Evolutionary conservation across 2,888 invertebrate genomes (phyloP).

Genomic region (Sericinus montela): DNA sequence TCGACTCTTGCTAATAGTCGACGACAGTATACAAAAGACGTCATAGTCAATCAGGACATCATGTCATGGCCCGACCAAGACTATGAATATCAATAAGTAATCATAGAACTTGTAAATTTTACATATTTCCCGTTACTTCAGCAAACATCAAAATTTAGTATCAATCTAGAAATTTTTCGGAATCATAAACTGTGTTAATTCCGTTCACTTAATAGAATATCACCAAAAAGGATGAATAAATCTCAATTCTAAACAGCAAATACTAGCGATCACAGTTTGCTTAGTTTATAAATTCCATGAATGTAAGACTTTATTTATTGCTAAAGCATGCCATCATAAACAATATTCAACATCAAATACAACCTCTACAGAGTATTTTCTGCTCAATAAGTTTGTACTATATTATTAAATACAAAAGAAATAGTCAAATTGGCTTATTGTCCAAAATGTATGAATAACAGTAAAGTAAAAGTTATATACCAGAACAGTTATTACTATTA

Average conservation of each 20-base stretch:
- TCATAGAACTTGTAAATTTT: no score
- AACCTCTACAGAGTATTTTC: conserved; percentile 38
- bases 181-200: no score
- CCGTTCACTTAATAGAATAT: background rate
- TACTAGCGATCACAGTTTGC: conserved; percentile 5
- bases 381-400: background rate
- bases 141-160: no score
- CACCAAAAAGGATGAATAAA: background rate
- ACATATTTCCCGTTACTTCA: no score
- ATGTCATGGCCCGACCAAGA: no score
- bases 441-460: conserved; percentile 32
- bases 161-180: no score
- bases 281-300: conserved; percentile 27
- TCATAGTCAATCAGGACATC: no score
- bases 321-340: background rate
- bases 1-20: no score
- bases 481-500: conserved; percentile 41
- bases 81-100: no score
- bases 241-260: background rate
- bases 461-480: conserved; percentile 53
- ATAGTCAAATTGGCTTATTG: background rate
- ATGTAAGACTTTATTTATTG: no score
- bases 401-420: background rate
- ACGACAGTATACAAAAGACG: no score
- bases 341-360: conserved; percentile 44